phyloP scores from a whole-genome alignment of 2,888 invertebrate species.

The Callyntrura guangdongensis region DNA sequence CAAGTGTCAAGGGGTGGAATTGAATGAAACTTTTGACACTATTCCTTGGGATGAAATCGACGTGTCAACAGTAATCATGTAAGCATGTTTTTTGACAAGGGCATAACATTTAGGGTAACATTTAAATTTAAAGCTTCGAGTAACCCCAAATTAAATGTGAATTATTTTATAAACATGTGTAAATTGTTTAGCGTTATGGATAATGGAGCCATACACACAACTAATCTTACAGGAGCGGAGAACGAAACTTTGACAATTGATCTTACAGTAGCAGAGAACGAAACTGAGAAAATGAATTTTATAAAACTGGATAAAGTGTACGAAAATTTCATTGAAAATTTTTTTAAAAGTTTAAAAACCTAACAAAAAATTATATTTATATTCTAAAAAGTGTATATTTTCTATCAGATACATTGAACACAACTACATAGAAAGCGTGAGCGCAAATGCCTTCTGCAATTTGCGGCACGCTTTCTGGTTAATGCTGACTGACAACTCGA shows the following conservation, averaged over 20 bases:
- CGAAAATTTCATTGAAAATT: background rate
- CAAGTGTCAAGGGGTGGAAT: slow-evolving; percentile 25
- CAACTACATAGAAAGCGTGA: slow-evolving; percentile 58
- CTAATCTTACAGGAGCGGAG: background rate
- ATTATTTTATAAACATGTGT: background rate
- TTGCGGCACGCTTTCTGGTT: background rate
- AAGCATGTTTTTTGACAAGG: background rate
- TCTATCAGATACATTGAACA: slow-evolving; percentile 26
- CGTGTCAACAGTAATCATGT: slow-evolving; percentile 5
- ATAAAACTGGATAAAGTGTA: slow-evolving; percentile 3
- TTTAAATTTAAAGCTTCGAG: no score
- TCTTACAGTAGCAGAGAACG: background rate
- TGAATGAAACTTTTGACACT: slow-evolving; percentile 9
- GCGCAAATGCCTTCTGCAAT: slow-evolving; percentile 36
- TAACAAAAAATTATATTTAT: no score
- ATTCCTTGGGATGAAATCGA: slow-evolving; percentile 64
- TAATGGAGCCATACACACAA: background rate
- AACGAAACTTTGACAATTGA: background rate
- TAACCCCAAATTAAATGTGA: background rate
- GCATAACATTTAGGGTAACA: no score
- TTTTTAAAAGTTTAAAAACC: no score
- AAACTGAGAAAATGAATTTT: background rate
- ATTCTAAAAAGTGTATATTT: no score
- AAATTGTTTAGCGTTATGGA: background rate
- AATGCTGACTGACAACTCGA: slow-evolving; percentile 10